Base-by-base conservation (phyloP, 2,888 invertebrate genomes). In the Drosophila putrida region DNA sequence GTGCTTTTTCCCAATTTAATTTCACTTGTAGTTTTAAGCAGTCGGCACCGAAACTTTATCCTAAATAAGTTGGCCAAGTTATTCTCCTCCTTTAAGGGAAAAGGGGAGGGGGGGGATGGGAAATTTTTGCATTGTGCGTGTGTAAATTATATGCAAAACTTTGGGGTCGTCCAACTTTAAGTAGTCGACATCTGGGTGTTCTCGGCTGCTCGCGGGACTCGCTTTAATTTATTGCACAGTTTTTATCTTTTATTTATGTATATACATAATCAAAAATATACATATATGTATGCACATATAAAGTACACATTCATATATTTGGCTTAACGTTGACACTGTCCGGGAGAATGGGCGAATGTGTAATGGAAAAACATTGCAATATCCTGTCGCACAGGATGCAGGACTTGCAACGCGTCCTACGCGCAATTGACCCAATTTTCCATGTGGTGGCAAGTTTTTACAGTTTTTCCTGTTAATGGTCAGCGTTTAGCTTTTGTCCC, bases 341-440 rank as follows among this genome's bases (percentile, higher is more conserved):
- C 38, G 44, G 11, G 11, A 11, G 25, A 55, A 15, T 27, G 47
- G 15, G 53, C 44, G 49, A 49, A 20, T 11, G 41, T 20, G 41
- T 10, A 41, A 62, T 35, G 44, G 33, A 68, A 68, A 63, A 73
- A 64, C 60, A 54, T 55, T 60, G 60, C 68, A 64, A 62, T 67
- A 71, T 69, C 71, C 72, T 67, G 81, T 47, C 55, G 65, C 70
- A 58, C 71, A 75, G 71, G 75, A 77, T 72, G 75, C 69, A 44
- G 57, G 50, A 71, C 73, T 64, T 57, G 46, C 65, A 61, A 64
- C 71, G 59, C 70, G 51, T 46, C 70, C 66, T 63, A 72, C 58
- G 74, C 77, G 66, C 73, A 75, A 79, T 82, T 83, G 82, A 83
- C 82, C 82, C 47, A 81, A 83, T 82, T 82, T 73, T 13, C 25